Evolutionary conservation across 2,113 vertebrate species (phyloP), one percentile per base, ranked within the genome.

Genomic region (Pteropus alecto): DNA sequence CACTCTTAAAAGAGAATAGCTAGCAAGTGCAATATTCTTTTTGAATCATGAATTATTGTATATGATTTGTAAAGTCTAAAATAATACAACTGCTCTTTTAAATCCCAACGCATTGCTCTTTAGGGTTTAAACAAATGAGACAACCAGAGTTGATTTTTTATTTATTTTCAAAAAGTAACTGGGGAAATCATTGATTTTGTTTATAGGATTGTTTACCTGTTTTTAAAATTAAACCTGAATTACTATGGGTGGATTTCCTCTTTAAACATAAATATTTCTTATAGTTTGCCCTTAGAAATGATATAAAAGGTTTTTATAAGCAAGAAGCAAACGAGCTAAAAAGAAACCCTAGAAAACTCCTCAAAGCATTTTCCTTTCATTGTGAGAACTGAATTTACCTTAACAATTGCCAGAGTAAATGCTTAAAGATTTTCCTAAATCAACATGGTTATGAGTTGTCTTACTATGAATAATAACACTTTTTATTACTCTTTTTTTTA

Each of bases 391-490:
- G 65, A 96, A 38, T 89, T 91, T 94, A 93, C 35, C 90, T 88
- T 96, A 61, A 48, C 46, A 90, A 51, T 88, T 73, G 11, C 12
- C 18, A 2, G 15, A 46, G 51, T 86, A 93, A 96, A 95, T 83
- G 73, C 70, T 71, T 70, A 70, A 77, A 97, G 74, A 95, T 87
- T 97, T 97, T 87, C 77, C 68, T 88, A 94, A 93, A 95, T 94
- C 77, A 85, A 90, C 65, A 73, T 61, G 78, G 63, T 95, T 87
- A 26, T 89, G 58, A 81, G 65, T 93, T 93, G 48, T 94, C 73
- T 90, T 86, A 87, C 79, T 94, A 91, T 84, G 93, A 96, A 96
- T 94, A 98, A 98, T 90, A 93, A n/a, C 41, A 73, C 41, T 93
- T 93, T 95, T 73, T 93, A 84, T 70, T 93, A n/a, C 38, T 12